Evolutionary conservation across 2,113 vertebrate genomes (phyloP).

Genomic region (Pandion haliaetus): DNA sequence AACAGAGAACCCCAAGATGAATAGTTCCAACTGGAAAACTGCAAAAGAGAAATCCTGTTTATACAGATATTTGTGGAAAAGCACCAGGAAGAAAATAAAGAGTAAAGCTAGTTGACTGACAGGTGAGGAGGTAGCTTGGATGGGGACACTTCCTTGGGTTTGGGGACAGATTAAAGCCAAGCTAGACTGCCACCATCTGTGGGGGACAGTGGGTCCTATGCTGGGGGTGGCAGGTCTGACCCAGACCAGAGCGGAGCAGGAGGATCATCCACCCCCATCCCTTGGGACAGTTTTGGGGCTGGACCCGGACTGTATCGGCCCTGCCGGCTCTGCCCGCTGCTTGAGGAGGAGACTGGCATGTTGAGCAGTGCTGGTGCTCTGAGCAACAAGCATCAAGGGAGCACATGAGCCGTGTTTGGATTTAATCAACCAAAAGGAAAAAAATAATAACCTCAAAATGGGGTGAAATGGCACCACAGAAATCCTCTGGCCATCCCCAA

Average conservation of each 20-base stretch:
- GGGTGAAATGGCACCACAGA: not conserved
- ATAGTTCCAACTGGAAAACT: not conserved
- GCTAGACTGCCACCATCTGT: not conserved
- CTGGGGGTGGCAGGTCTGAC: not conserved
- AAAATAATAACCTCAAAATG: not conserved
- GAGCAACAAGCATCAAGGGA: not conserved
- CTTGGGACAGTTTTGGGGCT: not conserved
- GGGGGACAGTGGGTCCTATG: not conserved
- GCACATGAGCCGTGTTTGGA: not conserved
- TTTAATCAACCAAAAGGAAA: not conserved
- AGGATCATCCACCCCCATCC: not conserved
- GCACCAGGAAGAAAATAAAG: not conserved
- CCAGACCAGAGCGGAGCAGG: not conserved
- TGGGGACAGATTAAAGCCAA: not conserved
- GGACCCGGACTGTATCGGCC: accelerated
- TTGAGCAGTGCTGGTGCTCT: not conserved
- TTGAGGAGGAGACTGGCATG: not conserved
- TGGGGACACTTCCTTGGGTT: not conserved
- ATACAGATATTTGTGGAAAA: not conserved
- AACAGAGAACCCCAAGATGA: not conserved
- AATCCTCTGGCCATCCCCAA: not conserved
- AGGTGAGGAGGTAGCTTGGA: not conserved
- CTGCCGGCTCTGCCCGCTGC: not conserved
- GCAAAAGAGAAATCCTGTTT: not conserved
- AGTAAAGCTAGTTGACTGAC: not conserved